Base-by-base conservation (phyloP, 2,113 vertebrate genomes). In the Oceanodroma tethys region DNA sequence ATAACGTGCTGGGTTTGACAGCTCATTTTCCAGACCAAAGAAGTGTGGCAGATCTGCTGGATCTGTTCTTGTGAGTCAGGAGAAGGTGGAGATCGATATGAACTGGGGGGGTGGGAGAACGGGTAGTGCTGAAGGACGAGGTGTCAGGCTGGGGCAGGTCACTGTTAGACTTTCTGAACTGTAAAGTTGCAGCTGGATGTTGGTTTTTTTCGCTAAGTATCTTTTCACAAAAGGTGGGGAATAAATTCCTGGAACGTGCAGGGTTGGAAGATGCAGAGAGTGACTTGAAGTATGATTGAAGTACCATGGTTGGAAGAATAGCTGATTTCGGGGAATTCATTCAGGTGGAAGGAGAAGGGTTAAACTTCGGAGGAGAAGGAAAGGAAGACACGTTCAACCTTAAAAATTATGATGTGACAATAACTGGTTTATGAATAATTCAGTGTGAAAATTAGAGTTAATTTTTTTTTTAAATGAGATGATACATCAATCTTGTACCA, bases 231-330 rank as follows among this genome's bases (percentile, higher is more conserved):
- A 21, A 60, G 17, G 29, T 36, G 40, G 25, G 48, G 11, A 62
- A 36, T 29, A 30, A 62, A 27, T 11, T 13, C 3, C 0, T 10
- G 42, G 48, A 6, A 55, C 0, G 5, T 26, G 20, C 40, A 26
- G 71, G 30, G 20, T 36, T 42, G 72, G 26, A 63, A 36, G 56
- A 16, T 42, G n/a, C 48, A 36, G 29, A 10, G 34, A 6, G 23
- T 23, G 38, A 13, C 10, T 16, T 29, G 10, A 16, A 30, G 30
- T 25, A 4, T 8, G 56, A 34, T 9, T 29, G 30, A 58, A 36
- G 19, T 29, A 6, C 29, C 15, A 0, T 4, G 38, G 20, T 3
- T 80, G 45, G 52, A 45, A 53, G 45, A 40, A 13, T 18, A 7
- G 7, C 29, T 40, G 45, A 36, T 60, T 60, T 55, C 2, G 55